A percentile compares a stretch with the other conserved stretches of the same genome.
phyloP scores from a whole-genome alignment of 2,888 invertebrate genomes.

The Eulithis prunata region DNA sequence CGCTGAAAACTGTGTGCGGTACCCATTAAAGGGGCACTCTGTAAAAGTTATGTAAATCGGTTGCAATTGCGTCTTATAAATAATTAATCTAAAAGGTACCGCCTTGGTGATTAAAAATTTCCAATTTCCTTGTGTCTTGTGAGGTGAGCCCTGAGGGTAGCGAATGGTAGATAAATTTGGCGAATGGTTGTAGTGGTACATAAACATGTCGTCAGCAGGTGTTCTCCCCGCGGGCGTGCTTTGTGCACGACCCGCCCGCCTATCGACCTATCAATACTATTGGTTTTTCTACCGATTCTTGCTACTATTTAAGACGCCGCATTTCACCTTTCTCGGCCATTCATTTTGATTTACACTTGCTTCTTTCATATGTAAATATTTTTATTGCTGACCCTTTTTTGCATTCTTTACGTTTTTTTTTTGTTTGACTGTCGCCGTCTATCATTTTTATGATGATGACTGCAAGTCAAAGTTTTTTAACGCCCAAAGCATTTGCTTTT shows the following conservation, averaged over 20 bases:
- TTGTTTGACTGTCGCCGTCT: background rate
- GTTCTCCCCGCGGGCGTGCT: constrained; percentile 61
- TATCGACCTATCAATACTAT: constrained; percentile 31
- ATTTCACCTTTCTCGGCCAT: constrained; percentile 30
- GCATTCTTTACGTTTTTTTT: constrained; percentile 1
- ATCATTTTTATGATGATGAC: background rate
- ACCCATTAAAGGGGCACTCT: constrained; percentile 59
- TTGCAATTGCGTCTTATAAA: constrained; percentile 47
- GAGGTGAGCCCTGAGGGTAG: constrained; percentile 41
- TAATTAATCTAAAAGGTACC: constrained; percentile 58
- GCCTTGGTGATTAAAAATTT: constrained; percentile 72
- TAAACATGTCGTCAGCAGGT: constrained; percentile 74
- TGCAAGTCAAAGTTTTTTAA: background rate
- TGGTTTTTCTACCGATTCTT: constrained; percentile 28
- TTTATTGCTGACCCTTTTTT: constrained; percentile 17
- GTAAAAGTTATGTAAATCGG: constrained; percentile 33
- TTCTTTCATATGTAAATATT: constrained; percentile 28
- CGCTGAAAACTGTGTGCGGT: constrained; percentile 59
- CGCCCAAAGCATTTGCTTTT: background rate
- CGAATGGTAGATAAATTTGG: constrained; percentile 71
- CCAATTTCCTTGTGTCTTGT: constrained; percentile 65
- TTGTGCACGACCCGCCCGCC: constrained; percentile 51
- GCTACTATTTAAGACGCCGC: constrained; percentile 30
- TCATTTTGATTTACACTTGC: constrained; percentile 27
- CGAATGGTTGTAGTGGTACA: constrained; percentile 64